A percentile compares a stretch with the other conserved stretches of the same genome.
phyloP scores from a whole-genome alignment of 2,113 vertebrate species.

The Mormyrus lacerda region DNA sequence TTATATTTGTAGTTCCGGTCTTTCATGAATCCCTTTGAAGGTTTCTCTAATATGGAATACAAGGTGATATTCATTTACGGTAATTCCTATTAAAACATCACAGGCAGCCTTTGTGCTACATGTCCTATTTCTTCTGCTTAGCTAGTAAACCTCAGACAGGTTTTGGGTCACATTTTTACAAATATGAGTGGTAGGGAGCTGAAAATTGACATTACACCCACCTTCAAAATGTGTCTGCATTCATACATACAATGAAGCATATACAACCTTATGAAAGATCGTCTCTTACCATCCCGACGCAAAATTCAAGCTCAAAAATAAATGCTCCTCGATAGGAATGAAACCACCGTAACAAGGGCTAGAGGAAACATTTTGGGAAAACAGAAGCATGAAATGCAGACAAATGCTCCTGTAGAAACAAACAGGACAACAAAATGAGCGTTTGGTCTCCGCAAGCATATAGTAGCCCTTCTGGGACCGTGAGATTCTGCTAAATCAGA shows the following conservation, averaged over 20 bases:
- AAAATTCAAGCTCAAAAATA: neutral
- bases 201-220: neutral
- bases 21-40: neutral
- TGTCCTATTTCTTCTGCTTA: neutral
- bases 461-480: neutral
- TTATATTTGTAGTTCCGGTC: neutral
- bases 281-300: neutral
- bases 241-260: neutral
- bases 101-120: neutral
- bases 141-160: neutral
- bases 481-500: neutral
- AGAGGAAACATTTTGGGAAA: neutral
- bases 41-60: neutral
- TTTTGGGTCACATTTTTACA: neutral
- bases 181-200: neutral
- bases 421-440: neutral
- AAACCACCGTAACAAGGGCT: neutral
- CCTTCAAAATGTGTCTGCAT: neutral
- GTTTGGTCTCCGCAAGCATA: neutral
- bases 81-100: neutral
- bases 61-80: neutral
- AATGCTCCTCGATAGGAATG: neutral
- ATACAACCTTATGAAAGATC: neutral
- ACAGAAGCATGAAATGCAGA: neutral
- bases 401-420: neutral